Percentiles rank a stretch among this genome's conserved stretches.
Evolutionary conservation across 2,113 vertebrate genomes (phyloP).

Genomic region (Trochalopteron elliotii): DNA sequence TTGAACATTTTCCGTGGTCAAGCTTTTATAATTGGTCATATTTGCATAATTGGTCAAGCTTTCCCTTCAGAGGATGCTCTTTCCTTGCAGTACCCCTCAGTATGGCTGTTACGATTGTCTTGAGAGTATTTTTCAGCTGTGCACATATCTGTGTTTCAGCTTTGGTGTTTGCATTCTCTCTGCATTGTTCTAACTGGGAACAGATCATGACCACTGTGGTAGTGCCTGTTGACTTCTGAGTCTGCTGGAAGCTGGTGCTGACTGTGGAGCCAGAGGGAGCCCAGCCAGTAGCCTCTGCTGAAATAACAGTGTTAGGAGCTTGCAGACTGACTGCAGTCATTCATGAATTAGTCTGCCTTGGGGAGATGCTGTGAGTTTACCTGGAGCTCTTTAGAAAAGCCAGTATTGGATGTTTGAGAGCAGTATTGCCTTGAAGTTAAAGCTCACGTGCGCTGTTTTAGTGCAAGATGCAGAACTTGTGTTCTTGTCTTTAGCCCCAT

Average conservation of each 20-base stretch:
- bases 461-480: not conserved
- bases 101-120: not conserved
- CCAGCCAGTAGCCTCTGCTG: not conserved
- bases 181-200: not conserved
- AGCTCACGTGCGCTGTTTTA: fast-evolving
- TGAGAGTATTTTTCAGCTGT: not conserved
- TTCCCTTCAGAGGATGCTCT: not conserved
- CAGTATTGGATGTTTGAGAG: not conserved
- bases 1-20: not conserved
- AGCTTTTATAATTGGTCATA: too few species aligned
- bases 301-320: fast-evolving
- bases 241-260: not conserved
- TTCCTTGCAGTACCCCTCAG: not conserved
- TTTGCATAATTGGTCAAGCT: not conserved
- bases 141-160: not conserved
- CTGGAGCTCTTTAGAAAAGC: not conserved
- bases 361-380: not conserved
- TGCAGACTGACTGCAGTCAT: not conserved
- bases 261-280: not conserved
- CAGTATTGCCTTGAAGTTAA: not conserved
- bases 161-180: fast-evolving
- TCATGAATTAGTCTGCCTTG: not conserved
- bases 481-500: not conserved
- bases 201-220: fast-evolving
- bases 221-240: not conserved